phyloP scores from a whole-genome alignment of 1,140 invertebrate species.

The Capitella teleta region DNA sequence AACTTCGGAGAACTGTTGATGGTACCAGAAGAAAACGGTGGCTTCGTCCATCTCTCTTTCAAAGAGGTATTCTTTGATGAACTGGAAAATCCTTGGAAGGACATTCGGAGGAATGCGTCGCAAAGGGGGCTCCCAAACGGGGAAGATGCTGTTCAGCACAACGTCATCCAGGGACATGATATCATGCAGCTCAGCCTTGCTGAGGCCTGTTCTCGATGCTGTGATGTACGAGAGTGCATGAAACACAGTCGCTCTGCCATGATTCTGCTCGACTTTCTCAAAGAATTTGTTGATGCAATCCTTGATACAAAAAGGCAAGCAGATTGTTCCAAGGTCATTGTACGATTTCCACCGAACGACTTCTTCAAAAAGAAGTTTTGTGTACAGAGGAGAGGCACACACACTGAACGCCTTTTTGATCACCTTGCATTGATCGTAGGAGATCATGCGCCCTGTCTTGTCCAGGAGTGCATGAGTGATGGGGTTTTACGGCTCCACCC shows the following conservation, averaged over 20 bases:
- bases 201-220: slow-evolving; percentile 7
- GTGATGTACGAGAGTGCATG: slow-evolving; percentile 5
- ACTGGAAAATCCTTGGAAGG: slow-evolving; percentile 4
- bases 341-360: slow-evolving; percentile 94
- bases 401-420: slow-evolving; percentile 17
- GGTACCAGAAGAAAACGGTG: slow-evolving; percentile 10
- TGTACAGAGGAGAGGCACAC: slow-evolving; percentile 81
- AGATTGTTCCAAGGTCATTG: slow-evolving; percentile 10
- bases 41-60: slow-evolving; percentile 9
- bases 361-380: slow-evolving; percentile 78
- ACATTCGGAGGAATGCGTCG: slow-evolving; percentile 10
- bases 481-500: not conserved
- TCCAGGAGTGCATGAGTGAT: not conserved
- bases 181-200: slow-evolving; percentile 9
- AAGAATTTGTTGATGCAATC: slow-evolving; percentile 9
- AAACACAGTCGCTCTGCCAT: not conserved
- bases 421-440: slow-evolving; percentile 22
- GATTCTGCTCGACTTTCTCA: slow-evolving; percentile 1
- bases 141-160: slow-evolving; percentile 10
- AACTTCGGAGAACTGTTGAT: slow-evolving; percentile 7
- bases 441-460: not conserved
- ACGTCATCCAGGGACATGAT: slow-evolving; percentile 12
- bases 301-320: too few relatives aligned
- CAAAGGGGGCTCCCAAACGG: slow-evolving; percentile 6
- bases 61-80: slow-evolving; percentile 6